A percentile compares a stretch with the other conserved stretches of the same genome.
phyloP scores from a whole-genome alignment of 2,888 invertebrate genomes.

The Calliopum simillimum region DNA sequence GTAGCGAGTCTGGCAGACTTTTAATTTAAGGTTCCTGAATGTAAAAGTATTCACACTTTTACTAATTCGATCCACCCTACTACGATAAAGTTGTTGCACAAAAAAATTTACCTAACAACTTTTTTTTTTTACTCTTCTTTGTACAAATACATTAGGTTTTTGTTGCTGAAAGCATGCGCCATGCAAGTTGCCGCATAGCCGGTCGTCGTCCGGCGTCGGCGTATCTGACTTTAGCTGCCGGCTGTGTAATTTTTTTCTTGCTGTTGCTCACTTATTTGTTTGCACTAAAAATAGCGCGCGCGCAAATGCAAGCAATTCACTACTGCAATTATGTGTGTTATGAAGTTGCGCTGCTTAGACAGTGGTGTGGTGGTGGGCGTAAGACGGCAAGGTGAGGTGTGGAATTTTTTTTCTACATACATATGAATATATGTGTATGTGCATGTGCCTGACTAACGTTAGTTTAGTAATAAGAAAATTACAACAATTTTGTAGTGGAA shows the following conservation, averaged over 20 bases:
- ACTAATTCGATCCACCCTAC: no score
- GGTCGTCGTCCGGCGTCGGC: constrained; percentile 28
- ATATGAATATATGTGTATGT: background rate
- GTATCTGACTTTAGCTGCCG: constrained; percentile 2
- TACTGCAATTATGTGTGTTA: background rate
- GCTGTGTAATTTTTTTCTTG: background rate
- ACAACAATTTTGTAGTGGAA: background rate
- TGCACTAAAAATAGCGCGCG: constrained; percentile 20
- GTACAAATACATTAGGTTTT: no score
- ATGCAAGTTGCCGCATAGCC: background rate
- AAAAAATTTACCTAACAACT: no score
- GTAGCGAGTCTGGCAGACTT: no score
- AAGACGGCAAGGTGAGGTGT: background rate
- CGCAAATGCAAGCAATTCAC: constrained; percentile 8
- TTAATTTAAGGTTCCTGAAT: no score
- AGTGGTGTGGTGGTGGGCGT: background rate
- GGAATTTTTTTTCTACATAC: background rate
- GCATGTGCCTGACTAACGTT: background rate
- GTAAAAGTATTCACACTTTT: no score
- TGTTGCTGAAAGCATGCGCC: background rate
- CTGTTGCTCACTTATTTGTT: background rate
- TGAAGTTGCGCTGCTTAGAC: no score
- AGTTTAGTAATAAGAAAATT: background rate
- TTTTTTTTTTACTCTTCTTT: no score
- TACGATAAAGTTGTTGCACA: no score